phyloP scores from a whole-genome alignment of 2,888 invertebrate species.

The Ichneumoninae sp. region DNA sequence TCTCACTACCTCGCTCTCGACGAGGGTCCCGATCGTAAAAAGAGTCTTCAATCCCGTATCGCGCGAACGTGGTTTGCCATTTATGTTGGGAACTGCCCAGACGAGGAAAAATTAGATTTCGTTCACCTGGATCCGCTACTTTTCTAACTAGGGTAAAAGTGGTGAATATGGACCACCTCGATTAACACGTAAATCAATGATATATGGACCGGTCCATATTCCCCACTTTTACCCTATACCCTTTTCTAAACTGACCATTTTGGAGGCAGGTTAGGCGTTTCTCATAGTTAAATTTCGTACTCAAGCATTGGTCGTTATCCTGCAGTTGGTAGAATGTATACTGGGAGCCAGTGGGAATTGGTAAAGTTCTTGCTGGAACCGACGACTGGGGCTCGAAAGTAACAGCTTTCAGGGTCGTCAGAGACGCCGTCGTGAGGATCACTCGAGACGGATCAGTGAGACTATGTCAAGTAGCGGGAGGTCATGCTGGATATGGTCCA shows the following conservation, averaged over 20 bases:
- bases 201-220: too few relatives aligned
- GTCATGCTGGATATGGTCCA: neutral
- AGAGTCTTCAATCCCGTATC: constrained; percentile 50
- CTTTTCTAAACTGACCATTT: neutral
- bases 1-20: neutral
- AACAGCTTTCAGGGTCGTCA: constrained; percentile 6
- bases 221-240: too few relatives aligned
- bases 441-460: neutral
- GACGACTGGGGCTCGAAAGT: neutral
- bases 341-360: constrained; percentile 7
- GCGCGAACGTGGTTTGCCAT: constrained; percentile 45
- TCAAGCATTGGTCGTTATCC: neutral
- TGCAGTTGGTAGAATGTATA: neutral
- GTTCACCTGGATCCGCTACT: constrained; percentile 13
- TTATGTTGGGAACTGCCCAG: constrained; percentile 29
- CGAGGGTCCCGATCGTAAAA: constrained; percentile 48
- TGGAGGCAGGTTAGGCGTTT: neutral
- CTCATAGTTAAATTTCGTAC: neutral
- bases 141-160: neutral
- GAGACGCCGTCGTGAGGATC: constrained; percentile 2
- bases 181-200: too few relatives aligned
- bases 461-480: neutral
- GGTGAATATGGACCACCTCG: too few relatives aligned
- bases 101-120: constrained; percentile 41
- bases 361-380: constrained; percentile 19